These are phyloP conservation scores for Columba janthina DNA, from an alignment of 2,113 vertebrate genomes.

Conservation along the genomic window DNA sequence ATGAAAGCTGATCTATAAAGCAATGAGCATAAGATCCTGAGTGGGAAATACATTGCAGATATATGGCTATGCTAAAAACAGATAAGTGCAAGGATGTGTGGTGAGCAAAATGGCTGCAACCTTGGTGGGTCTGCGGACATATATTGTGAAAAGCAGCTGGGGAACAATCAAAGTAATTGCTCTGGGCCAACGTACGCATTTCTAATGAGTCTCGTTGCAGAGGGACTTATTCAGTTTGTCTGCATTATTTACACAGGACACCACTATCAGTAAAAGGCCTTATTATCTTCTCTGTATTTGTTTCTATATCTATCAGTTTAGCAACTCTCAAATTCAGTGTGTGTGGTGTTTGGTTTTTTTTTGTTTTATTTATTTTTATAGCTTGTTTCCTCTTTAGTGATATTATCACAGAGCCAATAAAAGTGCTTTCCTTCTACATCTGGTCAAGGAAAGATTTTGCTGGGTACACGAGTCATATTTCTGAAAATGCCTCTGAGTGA, in stretches of 20 bases:
- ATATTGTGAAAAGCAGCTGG: slow-evolving; percentile 32
- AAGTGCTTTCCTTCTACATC: slow-evolving; percentile 59
- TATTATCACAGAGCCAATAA: slow-evolving; percentile 64
- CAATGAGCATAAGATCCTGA: fast-evolving
- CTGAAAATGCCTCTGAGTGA: slow-evolving; percentile 55
- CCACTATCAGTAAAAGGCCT: slow-evolving; percentile 48
- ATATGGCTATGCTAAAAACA: too few species aligned
- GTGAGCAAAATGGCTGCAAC: not conserved
- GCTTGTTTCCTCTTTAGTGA: slow-evolving; percentile 60
- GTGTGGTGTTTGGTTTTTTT: not conserved
- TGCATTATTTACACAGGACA: slow-evolving; percentile 56
- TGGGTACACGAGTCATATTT: slow-evolving; percentile 44
- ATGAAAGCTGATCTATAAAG: not conserved
- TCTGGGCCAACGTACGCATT: not conserved
- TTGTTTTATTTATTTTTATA: slow-evolving; percentile 48
- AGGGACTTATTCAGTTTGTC: not conserved
- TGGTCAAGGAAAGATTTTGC: slow-evolving; percentile 65
- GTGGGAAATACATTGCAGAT: not conserved
- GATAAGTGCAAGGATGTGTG: not conserved
- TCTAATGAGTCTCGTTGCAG: slow-evolving; percentile 44
- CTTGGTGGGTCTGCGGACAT: not conserved
- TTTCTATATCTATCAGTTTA: slow-evolving; percentile 43
- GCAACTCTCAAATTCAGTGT: slow-evolving; percentile 26
- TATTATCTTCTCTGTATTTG: slow-evolving; percentile 58
- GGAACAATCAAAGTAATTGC: slow-evolving; percentile 63